Evolutionary conservation across 2,113 vertebrate genomes (phyloP).

Genomic region (Perccottus glenii): DNA sequence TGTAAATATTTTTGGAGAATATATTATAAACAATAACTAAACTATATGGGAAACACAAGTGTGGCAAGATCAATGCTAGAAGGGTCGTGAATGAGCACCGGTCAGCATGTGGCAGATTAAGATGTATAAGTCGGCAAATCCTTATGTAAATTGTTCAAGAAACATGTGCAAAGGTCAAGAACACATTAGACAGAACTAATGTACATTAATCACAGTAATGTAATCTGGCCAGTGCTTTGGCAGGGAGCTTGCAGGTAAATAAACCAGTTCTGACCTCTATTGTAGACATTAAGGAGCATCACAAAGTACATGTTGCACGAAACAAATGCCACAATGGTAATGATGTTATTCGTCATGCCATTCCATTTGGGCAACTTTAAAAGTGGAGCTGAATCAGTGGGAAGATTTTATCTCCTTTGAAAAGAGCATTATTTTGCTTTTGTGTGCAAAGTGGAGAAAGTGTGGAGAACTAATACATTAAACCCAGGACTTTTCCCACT

Average conservation of each 20-base stretch:
- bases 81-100: neutral
- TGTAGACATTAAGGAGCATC: neutral
- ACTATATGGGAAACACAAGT: neutral
- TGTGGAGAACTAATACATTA: neutral
- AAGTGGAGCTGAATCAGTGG: neutral
- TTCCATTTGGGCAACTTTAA: conserved; percentile 1
- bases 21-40: neutral
- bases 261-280: conserved; percentile 15
- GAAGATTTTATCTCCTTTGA: neutral
- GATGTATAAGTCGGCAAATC: neutral
- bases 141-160: neutral
- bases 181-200: conserved; percentile 3
- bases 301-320: neutral
- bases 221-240: neutral
- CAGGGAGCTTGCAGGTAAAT: neutral
- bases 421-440: neutral
- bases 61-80: neutral
- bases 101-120: neutral
- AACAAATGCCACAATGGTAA: neutral
- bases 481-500: no score
- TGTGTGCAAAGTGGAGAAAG: conserved; percentile 2
- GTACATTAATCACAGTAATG: conserved; percentile 10
- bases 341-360: conserved; percentile 5
- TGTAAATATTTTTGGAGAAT: neutral
- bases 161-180: conserved; percentile 13